These are phyloP conservation scores for Chaetophractus vellerosus DNA, from an alignment of 2,797 vertebrate species.

Conservation along the genomic window DNA sequence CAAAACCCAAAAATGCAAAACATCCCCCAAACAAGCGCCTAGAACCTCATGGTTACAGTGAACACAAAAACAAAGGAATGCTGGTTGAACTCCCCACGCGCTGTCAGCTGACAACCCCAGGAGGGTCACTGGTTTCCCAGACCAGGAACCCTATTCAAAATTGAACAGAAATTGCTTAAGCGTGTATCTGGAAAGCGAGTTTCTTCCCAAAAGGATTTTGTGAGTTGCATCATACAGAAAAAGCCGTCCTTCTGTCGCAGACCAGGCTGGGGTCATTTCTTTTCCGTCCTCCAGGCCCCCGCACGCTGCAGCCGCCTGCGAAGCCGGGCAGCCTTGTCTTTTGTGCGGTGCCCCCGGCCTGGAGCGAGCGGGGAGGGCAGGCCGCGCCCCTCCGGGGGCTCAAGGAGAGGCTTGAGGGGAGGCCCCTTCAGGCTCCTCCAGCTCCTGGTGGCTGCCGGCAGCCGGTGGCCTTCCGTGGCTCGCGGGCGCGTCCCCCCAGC, in stretches of 20 bases:
- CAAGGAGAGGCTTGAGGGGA: too few relatives aligned
- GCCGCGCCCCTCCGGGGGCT: too few relatives aligned
- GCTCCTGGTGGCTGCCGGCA: too few relatives aligned
- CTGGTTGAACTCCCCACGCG: rapidly evolving
- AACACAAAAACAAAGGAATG: rapidly evolving
- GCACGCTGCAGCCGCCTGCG: neutral
- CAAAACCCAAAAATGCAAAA: neutral
- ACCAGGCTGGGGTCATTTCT: neutral
- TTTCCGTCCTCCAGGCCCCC: neutral
- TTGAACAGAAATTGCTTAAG: neutral
- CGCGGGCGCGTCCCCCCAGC: too few relatives aligned
- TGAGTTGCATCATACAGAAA: neutral
- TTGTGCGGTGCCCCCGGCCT: neutral
- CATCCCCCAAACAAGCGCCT: neutral
- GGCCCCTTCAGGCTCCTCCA: too few relatives aligned
- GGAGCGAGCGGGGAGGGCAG: neutral
- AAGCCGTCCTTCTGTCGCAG: neutral
- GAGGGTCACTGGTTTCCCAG: neutral
- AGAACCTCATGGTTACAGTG: rapidly evolving
- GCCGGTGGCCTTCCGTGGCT: too few relatives aligned
- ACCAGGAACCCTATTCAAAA: neutral
- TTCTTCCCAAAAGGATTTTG: neutral
- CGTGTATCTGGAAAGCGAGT: neutral
- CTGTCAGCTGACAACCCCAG: rapidly evolving
- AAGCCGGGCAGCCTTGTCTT: neutral